Conservation (phyloP, 2,797 vertebrate genomes). For the Anguilla marmorata region DNA sequence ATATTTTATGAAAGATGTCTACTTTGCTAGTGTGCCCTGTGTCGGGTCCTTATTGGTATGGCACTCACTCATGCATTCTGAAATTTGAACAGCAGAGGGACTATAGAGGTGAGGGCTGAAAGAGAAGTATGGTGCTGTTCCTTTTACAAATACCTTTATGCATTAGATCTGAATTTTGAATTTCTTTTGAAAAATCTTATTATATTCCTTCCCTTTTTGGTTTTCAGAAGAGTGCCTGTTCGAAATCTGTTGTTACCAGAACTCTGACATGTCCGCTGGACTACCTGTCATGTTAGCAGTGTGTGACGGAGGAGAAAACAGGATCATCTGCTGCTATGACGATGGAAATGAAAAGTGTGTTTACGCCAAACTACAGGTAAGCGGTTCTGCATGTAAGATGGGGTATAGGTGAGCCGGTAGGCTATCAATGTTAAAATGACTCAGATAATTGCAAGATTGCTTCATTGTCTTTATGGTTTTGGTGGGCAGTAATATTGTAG, state of each 20-base stretch:
- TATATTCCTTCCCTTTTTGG: background rate
- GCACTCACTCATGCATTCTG: too few species aligned
- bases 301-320: background rate
- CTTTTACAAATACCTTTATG: background rate
- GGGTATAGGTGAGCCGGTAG: slow-evolving; percentile 21
- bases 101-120: too few species aligned
- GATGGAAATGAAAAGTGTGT: background rate
- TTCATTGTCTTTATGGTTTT: background rate
- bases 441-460: too few species aligned
- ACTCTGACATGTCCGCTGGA: background rate
- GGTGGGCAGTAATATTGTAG: background rate
- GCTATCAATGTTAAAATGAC: background rate
- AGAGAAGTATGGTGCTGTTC: too few species aligned
- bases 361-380: background rate
- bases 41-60: too few species aligned
- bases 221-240: background rate
- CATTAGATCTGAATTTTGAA: background rate
- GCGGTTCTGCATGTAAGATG: background rate
- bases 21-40: too few species aligned
- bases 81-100: too few species aligned
- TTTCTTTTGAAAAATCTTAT: background rate
- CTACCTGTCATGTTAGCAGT: background rate
- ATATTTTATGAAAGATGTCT: too few species aligned
- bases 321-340: slow-evolving; percentile 13
- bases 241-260: background rate